These are phyloP conservation scores for Dasysyrphus albostriatus DNA, from an alignment of 2,888 invertebrate species.

Conservation along the genomic window DNA sequence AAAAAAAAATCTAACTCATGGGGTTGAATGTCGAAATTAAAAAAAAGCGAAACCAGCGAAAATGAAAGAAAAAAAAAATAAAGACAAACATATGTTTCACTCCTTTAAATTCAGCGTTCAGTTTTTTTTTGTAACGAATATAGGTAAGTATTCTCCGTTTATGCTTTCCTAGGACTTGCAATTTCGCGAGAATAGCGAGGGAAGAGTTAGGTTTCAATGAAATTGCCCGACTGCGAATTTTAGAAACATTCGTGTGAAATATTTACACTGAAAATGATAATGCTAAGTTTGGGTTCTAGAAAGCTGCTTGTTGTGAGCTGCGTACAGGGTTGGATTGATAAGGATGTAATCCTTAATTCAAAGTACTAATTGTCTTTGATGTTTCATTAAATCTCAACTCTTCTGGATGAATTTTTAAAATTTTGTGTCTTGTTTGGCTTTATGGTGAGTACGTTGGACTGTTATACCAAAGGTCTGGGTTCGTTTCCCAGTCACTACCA, in stretches of 20 bases:
- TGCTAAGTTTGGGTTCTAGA: neutral
- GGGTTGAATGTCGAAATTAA: slow-evolving; percentile 51
- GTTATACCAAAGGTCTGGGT: too few relatives aligned
- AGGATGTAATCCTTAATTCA: neutral
- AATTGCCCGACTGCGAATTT: slow-evolving; percentile 46
- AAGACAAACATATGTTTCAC: slow-evolving; percentile 64
- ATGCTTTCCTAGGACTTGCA: slow-evolving; percentile 38
- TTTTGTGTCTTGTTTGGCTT: too few relatives aligned
- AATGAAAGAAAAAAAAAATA: slow-evolving; percentile 4
- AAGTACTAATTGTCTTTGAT: neutral
- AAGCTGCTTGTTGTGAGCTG: neutral
- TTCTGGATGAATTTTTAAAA: too few relatives aligned
- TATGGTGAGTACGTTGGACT: too few relatives aligned
- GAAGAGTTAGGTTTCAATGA: slow-evolving; percentile 31
- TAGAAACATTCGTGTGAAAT: slow-evolving; percentile 42
- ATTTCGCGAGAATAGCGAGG: slow-evolving; percentile 40
- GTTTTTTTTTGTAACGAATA: too few relatives aligned
- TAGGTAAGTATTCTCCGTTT: too few relatives aligned
- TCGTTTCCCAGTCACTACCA: too few relatives aligned
- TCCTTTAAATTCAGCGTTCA: slow-evolving; percentile 58
- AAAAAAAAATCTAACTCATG: slow-evolving; percentile 42
- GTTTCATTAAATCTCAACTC: too few relatives aligned
- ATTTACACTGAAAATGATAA: slow-evolving; percentile 42
- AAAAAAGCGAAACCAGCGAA: slow-evolving; percentile 29
- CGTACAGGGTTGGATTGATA: slow-evolving; percentile 34